Conservation (phyloP, 2,888 invertebrate genomes). For the Agrotis puta region DNA sequence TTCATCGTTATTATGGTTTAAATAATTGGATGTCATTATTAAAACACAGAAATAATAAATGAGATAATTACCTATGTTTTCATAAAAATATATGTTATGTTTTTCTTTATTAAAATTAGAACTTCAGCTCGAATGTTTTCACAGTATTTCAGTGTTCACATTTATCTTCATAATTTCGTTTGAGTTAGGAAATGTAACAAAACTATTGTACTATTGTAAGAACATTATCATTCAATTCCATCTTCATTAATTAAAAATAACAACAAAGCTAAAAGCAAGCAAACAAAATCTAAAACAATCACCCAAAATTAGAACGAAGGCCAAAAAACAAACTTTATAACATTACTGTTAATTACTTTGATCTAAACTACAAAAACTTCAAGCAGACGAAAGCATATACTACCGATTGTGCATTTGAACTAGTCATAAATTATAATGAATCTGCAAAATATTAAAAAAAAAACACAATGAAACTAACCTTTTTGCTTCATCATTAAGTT, state of each 20-base stretch:
- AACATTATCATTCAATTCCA: neutral
- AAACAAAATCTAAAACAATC: conserved; percentile 23
- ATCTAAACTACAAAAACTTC: conserved; percentile 39
- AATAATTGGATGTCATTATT: conserved; percentile 19
- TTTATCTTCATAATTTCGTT: no score
- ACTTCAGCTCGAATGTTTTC: neutral
- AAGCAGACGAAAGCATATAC: conserved; percentile 31
- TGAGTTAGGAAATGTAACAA: neutral
- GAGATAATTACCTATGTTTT: no score
- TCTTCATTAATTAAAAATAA: neutral
- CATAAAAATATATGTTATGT: no score
- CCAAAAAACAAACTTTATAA: conserved; percentile 26
- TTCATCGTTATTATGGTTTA: neutral
- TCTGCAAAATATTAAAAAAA: conserved; percentile 43
- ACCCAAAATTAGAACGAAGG: conserved; percentile 26
- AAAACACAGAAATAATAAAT: neutral
- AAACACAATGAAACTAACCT: conserved; percentile 15
- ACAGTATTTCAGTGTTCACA: no score
- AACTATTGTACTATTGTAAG: neutral
- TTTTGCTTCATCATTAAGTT: conserved; percentile 40
- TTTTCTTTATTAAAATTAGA: neutral
- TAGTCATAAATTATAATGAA: conserved; percentile 59
- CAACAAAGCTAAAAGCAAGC: neutral
- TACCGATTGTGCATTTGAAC: conserved; percentile 43
- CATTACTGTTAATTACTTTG: conserved; percentile 57